A percentile compares a stretch with the other conserved stretches of the same genome.
These are phyloP conservation scores for Clarias magur DNA, from an alignment of 2,113 vertebrate species.

Conservation along the genomic window DNA sequence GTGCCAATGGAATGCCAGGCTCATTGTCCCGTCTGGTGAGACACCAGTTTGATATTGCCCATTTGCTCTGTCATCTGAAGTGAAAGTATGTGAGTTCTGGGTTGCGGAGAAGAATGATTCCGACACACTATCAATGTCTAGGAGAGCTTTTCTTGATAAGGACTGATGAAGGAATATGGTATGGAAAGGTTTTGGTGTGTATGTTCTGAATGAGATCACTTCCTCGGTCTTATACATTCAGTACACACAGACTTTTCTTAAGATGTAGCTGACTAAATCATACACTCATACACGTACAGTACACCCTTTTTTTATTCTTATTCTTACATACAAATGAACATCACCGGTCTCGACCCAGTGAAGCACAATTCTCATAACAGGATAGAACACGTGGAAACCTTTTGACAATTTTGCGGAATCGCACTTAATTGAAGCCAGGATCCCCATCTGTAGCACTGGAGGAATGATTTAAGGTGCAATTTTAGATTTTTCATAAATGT, in stretches of 20 bases:
- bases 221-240: neutral
- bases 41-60: constrained; percentile 66
- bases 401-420: neutral
- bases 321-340: neutral
- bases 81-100: constrained; percentile 4
- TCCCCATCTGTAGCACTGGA: neutral
- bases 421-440: constrained; percentile 6
- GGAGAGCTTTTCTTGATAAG: neutral
- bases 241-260: constrained; percentile 15
- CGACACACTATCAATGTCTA: neutral
- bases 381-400: neutral
- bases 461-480: neutral
- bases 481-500: neutral
- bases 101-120: neutral
- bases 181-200: neutral
- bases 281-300: neutral
- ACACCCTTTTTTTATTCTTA: neutral
- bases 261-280: neutral
- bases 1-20: constrained; percentile 59
- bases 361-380: neutral
- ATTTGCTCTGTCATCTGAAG: constrained; percentile 58
- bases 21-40: constrained; percentile 58
- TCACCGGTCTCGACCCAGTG: neutral
- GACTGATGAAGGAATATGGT: neutral
- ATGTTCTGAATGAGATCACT: neutral